Percentiles rank a stretch among this genome's conserved stretches.
Evolutionary conservation across 2,888 invertebrate genomes (phyloP).

Genomic region (Molorchus minor): DNA sequence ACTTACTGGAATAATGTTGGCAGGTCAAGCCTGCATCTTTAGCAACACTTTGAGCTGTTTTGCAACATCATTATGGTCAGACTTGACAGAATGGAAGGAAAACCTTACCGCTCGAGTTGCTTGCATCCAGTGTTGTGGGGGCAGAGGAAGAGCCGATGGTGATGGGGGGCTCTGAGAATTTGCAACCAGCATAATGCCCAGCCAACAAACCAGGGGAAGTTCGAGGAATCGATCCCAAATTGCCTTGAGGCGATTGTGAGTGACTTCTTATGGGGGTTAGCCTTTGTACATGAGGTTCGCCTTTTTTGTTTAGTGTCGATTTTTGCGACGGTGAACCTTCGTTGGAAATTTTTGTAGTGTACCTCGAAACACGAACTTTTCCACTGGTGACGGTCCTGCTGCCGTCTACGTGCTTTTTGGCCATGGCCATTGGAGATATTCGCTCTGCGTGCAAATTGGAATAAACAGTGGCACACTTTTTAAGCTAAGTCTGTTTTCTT

Average conservation of each 20-base stretch:
- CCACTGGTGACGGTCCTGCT: slow-evolving; percentile 42
- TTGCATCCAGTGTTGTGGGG: slow-evolving; percentile 78
- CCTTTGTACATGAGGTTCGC: slow-evolving; percentile 35
- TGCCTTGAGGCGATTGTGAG: slow-evolving; percentile 35
- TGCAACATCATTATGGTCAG: slow-evolving; percentile 56
- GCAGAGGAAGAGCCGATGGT: slow-evolving; percentile 75
- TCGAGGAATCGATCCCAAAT: slow-evolving; percentile 37
- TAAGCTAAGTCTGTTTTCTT: slow-evolving; percentile 37
- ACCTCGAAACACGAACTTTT: slow-evolving; percentile 30
- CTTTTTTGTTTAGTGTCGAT: slow-evolving; percentile 35
- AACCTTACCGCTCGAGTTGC: slow-evolving; percentile 70
- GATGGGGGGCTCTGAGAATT: slow-evolving; percentile 77
- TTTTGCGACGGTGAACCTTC: slow-evolving; percentile 33
- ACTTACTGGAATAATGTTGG: slow-evolving; percentile 38
- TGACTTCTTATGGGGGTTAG: slow-evolving; percentile 45
- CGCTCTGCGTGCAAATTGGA: slow-evolving; percentile 28
- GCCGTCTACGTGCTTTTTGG: slow-evolving; percentile 53
- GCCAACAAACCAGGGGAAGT: slow-evolving; percentile 60
- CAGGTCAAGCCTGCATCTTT: slow-evolving; percentile 62
- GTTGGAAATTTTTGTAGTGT: slow-evolving; percentile 34
- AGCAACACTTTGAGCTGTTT: slow-evolving; percentile 61
- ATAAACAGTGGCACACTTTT: slow-evolving; percentile 20
- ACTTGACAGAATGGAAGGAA: slow-evolving; percentile 46
- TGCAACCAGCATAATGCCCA: slow-evolving; percentile 72
- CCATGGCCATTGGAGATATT: slow-evolving; percentile 50